Percentiles rank a stretch among this genome's conserved stretches.
phyloP scores from a whole-genome alignment of 1,140 invertebrate species.

The Aricia agestis region DNA sequence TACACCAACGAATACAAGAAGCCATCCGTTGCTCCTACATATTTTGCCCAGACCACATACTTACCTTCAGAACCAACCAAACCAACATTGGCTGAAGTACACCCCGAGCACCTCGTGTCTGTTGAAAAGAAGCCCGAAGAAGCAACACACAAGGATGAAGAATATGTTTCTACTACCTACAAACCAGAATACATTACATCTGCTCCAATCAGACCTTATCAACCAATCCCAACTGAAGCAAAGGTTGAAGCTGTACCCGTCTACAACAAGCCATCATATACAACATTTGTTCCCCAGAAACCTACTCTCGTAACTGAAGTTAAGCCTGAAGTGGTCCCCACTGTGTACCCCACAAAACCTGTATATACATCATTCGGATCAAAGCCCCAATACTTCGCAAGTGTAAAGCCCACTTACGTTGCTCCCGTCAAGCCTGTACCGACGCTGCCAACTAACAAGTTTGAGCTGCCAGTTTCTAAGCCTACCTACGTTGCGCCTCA shows the following conservation, averaged over 20 bases:
- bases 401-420: neutral
- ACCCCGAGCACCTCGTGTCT: neutral
- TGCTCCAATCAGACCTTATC: neutral
- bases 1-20: neutral
- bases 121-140: neutral
- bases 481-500: neutral
- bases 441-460: neutral
- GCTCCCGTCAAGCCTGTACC: neutral
- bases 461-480: neutral
- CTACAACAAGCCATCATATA: neutral
- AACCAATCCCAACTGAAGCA: neutral
- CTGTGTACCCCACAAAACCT: neutral
- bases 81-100: neutral
- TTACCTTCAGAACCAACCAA: neutral
- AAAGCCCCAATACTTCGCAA: neutral
- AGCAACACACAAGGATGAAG: neutral
- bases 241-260: neutral
- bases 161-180: neutral
- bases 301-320: neutral
- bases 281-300: neutral
- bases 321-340: neutral
- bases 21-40: neutral
- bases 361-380: neutral
- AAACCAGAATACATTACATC: neutral
- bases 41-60: neutral